Evolutionary conservation across 2,888 invertebrate species (phyloP).

Genomic region (Hedychridium roseum): DNA sequence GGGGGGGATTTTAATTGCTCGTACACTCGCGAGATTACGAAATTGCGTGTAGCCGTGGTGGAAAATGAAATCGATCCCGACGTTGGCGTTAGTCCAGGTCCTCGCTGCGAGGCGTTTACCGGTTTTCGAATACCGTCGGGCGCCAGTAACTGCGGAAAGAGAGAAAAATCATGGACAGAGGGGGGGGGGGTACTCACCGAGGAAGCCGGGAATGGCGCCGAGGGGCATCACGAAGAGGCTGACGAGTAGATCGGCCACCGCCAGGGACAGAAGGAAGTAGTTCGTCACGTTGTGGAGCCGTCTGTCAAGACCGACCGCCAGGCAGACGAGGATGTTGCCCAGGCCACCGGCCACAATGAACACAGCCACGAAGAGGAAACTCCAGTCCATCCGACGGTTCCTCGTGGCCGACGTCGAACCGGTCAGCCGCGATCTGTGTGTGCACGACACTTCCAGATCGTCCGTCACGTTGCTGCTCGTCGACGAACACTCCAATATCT

Average conservation of each 20-base stretch:
- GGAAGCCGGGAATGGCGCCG: slow-evolving; percentile 91
- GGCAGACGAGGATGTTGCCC: slow-evolving; percentile 92
- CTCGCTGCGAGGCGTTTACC: too few species aligned
- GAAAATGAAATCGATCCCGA: background rate
- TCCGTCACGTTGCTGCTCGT: slow-evolving; percentile 27
- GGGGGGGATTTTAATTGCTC: too few species aligned
- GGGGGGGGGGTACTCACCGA: slow-evolving; percentile 87
- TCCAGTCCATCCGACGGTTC: slow-evolving; percentile 71
- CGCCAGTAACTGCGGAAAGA: too few species aligned
- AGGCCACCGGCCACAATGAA: slow-evolving; percentile 89
- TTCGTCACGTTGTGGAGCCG: slow-evolving; percentile 94
- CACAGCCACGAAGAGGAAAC: slow-evolving; percentile 82
- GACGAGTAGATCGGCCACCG: slow-evolving; percentile 92
- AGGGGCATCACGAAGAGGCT: slow-evolving; percentile 96
- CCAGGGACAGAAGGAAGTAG: slow-evolving; percentile 92
- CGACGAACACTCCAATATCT: slow-evolving; percentile 48
- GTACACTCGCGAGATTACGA: too few species aligned
- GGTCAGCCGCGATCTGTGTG: slow-evolving; percentile 30
- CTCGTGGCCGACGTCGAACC: slow-evolving; percentile 11
- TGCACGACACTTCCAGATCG: slow-evolving; percentile 42
- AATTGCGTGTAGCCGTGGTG: too few species aligned
- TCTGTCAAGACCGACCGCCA: slow-evolving; percentile 90
- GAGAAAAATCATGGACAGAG: too few species aligned
- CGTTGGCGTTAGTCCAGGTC: background rate
- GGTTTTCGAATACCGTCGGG: too few species aligned